phyloP scores from a whole-genome alignment of 2,797 vertebrate species.

The Chelonia mydas region DNA sequence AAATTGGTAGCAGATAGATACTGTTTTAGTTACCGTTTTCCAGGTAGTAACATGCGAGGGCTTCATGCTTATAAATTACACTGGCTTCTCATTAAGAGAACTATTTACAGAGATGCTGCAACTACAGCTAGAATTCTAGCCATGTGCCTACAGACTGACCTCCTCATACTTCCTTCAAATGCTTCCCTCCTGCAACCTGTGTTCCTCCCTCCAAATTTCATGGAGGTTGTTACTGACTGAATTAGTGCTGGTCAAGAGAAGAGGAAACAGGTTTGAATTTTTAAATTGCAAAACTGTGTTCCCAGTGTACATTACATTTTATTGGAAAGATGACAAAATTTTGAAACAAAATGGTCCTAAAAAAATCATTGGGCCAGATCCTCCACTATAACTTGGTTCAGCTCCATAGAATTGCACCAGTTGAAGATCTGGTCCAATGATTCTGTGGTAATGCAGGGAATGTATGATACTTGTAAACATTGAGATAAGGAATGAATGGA shows the following conservation, averaged over 20 bases:
- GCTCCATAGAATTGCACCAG: background rate
- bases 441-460: too few species aligned
- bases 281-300: background rate
- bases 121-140: background rate
- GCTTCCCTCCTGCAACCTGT: background rate
- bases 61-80: background rate
- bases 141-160: background rate
- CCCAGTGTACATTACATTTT: background rate
- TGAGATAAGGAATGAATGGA: background rate
- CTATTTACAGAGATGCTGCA: background rate
- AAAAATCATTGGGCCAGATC: background rate
- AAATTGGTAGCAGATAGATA: background rate
- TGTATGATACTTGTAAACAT: background rate
- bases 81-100: background rate
- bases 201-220: too few species aligned
- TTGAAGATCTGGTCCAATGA: background rate
- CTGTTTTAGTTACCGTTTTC: background rate
- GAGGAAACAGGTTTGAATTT: background rate
- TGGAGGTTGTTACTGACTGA: too few species aligned
- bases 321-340: background rate
- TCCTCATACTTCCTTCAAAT: background rate
- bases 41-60: background rate
- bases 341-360: background rate
- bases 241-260: background rate
- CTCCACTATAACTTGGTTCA: background rate